Evolutionary conservation across 2,797 vertebrate species (phyloP), one percentile per base, ranked within the genome.

Genomic region (Agapornis canus): DNA sequence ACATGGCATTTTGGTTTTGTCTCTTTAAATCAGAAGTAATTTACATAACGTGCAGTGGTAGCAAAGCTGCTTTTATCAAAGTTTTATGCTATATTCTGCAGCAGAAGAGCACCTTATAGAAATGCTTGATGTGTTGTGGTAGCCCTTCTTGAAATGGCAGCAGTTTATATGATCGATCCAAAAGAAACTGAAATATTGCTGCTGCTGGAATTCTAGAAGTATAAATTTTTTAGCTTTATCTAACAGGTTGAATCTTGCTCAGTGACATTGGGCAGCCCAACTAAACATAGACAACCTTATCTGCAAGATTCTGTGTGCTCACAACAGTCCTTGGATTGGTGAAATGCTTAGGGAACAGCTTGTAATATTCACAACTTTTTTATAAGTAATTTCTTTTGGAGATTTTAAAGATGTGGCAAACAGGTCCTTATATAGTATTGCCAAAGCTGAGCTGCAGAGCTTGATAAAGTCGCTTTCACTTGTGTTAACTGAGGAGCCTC

Each of bases 351-450:
- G 65, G 61, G 87, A 96, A 96, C 92, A 96, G 94, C 94, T 96
- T 95, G 92, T 92, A 97, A 91, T 95, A 93, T 94, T 92, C 89
- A 94, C 94, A 96, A 91, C 89, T 96, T 95, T 92, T 94, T 89
- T 86, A 92, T 89, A 95, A 95, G 93, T 93, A 92, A 92, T 95
- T 96, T 96, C 92, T 94, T 92, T 51, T 0, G 26, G 84, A 87
- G 82, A 81, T 89, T 94, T 96, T 90, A 26, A 83, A 72, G 88
- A 91, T 86, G 87, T 92, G 92, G 91, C 93, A 63, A 94, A 63
- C 79, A 72, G 93, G 79, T 81, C 94, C 92, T 94, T 96, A 93
- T 95, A 94, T 96, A 96, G 95, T 86, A 64, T 94, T 96, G 87
- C 89, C 77, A 86, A 91, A 79, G 86, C 92, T 42, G 76, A 93